Evolutionary conservation across 2,113 vertebrate species (phyloP), one percentile per base, ranked within the genome.

Genomic region (Myiagra hebetior): DNA sequence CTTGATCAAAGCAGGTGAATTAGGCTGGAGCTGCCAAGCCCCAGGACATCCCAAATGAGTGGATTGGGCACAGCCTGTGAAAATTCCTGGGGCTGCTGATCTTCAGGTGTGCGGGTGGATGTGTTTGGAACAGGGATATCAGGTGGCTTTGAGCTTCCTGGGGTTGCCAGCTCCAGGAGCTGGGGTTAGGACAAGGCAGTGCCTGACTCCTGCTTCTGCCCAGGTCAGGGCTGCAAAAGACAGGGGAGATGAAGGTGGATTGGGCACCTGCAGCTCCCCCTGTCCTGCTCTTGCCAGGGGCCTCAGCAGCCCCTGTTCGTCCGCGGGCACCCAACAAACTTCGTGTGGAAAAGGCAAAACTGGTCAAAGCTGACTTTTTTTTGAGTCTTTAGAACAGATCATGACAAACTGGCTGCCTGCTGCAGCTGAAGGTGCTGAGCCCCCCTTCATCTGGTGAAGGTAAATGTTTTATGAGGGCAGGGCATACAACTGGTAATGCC

Each of bases 181-280:
- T 69, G 42, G 37, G 41, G 3, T 62, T 49, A 46, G 42, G 74
- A 37, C 15, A 9, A 37, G 57, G 5, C 11, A 41, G 7, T 62
- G 47, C 35, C 42, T n/a, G 21, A 24, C 33, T 46, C 14, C 47
- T 62, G 44, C 22, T 80, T 23, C 89, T 83, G 35, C 18, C 19
- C 30, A 24, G 30, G 22, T 15, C 8, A 11, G 65, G 24, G 31
- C 41, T 69, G 57, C 33, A 4, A 33, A 47, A 64, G n/a, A 13
- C 0, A 3, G 31, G 6, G 5, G 22, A 9, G 9, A 11, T 20
- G 8, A 26, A 44, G 47, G 65, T 10, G n/a, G 26, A 11, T 3
- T 15, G 74, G 47, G 20, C 8, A 49, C 30, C 16, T 35, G 23
- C 47, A 65, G 70, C 37, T n/a, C 27, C 21, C 2, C 4, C 37